phyloP scores from a whole-genome alignment of 2,888 invertebrate species.

The Rotaria sp. region DNA sequence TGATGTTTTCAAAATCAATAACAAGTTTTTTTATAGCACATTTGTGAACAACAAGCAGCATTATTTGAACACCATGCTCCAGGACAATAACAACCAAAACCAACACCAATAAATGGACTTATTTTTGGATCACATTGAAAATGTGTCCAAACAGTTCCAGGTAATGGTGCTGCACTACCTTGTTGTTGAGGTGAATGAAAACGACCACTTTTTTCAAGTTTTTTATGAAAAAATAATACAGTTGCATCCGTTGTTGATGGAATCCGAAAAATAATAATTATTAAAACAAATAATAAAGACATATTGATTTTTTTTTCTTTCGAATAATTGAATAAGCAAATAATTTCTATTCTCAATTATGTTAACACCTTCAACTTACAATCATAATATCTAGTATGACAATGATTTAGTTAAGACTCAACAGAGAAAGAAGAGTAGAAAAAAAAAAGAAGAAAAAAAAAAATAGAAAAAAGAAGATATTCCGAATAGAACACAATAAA shows the following conservation, averaged over 20 bases:
- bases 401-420: neutral
- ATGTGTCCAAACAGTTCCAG: neutral
- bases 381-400: neutral
- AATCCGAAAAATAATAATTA: neutral
- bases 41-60: constrained; percentile 1
- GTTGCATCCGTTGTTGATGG: neutral
- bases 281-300: neutral
- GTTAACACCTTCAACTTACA: neutral
- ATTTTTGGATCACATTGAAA: constrained; percentile 25
- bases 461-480: neutral
- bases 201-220: neutral
- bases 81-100: constrained; percentile 30
- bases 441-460: neutral
- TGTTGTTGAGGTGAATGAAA: neutral
- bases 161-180: neutral
- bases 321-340: neutral
- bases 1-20: neutral
- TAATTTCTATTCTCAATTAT: neutral
- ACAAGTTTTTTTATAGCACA: constrained; percentile 28
- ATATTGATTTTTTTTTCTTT: neutral
- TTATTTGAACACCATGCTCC: constrained; percentile 23
- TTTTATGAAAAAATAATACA: neutral
- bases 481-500: neutral
- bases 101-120: constrained; percentile 7
- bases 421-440: neutral